Evolutionary conservation across 2,888 invertebrate species (phyloP), one percentile per base, ranked within the genome.

Genomic region (Eretmocerus hayati): DNA sequence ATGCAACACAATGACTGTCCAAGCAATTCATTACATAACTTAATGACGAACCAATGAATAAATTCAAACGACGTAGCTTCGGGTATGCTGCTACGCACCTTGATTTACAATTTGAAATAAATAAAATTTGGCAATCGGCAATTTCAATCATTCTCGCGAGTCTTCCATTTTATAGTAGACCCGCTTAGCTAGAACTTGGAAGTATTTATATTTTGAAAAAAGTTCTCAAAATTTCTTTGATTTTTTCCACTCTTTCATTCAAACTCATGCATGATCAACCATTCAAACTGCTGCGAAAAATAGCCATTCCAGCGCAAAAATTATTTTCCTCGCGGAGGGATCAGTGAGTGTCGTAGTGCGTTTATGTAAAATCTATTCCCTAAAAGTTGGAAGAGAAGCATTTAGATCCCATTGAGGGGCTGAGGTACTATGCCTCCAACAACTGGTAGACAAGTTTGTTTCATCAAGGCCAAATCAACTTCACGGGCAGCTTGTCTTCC

Each of bases 401-500:
- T n/a, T 33, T 46, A 55, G 13, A 44, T 33, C 63, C 59, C 66
- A 48, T 58, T 62, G 13, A 59, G 50, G 26, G 58, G 56, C 9
- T 58, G 58, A n/a, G 60, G 57, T 45, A 90, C 78, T 50, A 96
- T 85, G 15, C 96, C 97, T 23, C 97, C 97, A 2, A 90, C 86
- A 18, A 92, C 94, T 4, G 97, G 94, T 46, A 99, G 78, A 5
- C 83, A 80, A 5, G 94, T 90, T n/a, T 81, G 81, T 39, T 80
- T 79, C 63, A 82, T 83, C 15, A 99, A 80, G 72, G 81, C 87
- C 45, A 84, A 76, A 71, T 99, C 99, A 2, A 97, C 86, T 60
- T 92, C 89, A 36, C 94, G 78, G 13, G 99, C 99, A 8, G 95
- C 96, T 74, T 94, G 96, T n/a, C 99, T 80, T 2, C 99, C 99